Base-by-base conservation (phyloP, 2,797 vertebrate species). In the Pyrocephalus nanus region DNA sequence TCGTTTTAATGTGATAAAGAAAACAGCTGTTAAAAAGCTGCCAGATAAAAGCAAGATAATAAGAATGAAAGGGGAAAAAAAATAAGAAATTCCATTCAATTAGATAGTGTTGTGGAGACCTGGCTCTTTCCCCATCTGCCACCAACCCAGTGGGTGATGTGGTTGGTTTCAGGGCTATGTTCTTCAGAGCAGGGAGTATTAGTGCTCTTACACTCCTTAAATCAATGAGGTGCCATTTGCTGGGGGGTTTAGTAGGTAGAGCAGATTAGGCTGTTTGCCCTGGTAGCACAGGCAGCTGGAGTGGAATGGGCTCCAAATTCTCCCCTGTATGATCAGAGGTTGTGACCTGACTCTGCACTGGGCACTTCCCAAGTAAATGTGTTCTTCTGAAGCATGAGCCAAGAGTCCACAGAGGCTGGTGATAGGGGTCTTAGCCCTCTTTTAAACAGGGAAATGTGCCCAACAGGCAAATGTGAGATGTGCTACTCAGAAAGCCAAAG, bases 1-100 rank as follows among this genome's bases (percentile, higher is more conserved):
- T 77, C 2, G 9, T 25, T 61, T 95, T 86, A 83, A 83, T 54
- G 70, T 83, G 80, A 73, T 87, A 89, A 94, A 93, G 88, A 86
- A 88, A 95, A 82, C 77, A 71, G 60, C 84, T 92, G 82, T 88
- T 95, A 69, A 80, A 95, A 51, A 0, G 4, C 58, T 76, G 60
- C 67, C 42, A 64, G 80, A 61, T 91, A 67, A 82, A 93, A 86
- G 36, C 58, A 60, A 67, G 64, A 66, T 66, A 60, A 42, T 81
- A 81, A 90, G 27, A n/a, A 30, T 15, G 47, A 86, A 88, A 71
- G 13, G 47, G 19, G 2, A 6, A 5, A 9, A 11, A 15, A 16
- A 10, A 23, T 20, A 34, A 45, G 42, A 73, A 50, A 30, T 62
- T 91, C 27, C 11, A 42, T 69, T 51, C 43, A n/a, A 3, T 30